Percentiles rank a stretch among this genome's conserved stretches.
These are phyloP conservation scores for Galeopsomyia nigrocyanea DNA, from an alignment of 2,888 invertebrate genomes.

Conservation along the genomic window DNA sequence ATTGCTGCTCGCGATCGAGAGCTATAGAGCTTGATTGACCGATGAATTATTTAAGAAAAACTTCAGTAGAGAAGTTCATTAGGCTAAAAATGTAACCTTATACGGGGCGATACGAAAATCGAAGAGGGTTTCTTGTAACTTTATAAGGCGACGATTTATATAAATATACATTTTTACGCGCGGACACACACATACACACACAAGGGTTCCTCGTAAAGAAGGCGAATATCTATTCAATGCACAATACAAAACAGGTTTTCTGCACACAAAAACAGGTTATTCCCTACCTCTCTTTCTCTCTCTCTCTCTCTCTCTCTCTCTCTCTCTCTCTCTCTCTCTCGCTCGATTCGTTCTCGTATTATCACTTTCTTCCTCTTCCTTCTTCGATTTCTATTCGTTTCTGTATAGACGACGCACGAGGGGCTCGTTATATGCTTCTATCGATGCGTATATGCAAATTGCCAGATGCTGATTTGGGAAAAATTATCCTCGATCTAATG, in stretches of 20 bases:
- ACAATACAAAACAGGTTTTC: constrained; percentile 42
- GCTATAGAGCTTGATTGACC: constrained; percentile 28
- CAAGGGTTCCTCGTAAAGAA: constrained; percentile 43
- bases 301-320: constrained; percentile 5
- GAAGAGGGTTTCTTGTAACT: too few species aligned
- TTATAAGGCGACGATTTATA: too few species aligned
- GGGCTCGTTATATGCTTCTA: background rate
- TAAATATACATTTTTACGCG: too few species aligned
- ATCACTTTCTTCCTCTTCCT: constrained; percentile 47
- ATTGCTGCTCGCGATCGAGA: too few species aligned
- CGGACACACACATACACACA: constrained; percentile 1
- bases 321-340: constrained; percentile 16
- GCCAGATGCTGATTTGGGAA: too few species aligned
- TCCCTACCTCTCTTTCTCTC: constrained; percentile 23
- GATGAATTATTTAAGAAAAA: constrained; percentile 36
- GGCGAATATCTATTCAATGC: constrained; percentile 46
- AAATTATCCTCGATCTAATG: too few species aligned
- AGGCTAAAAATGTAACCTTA: too few species aligned
- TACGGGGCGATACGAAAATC: too few species aligned
- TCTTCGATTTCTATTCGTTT: constrained; percentile 47
- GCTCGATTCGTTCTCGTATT: constrained; percentile 30
- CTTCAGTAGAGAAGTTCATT: background rate
- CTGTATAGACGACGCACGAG: background rate
- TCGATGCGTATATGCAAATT: too few species aligned
- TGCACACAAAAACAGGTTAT: constrained; percentile 37